Base-by-base conservation (phyloP, 2,888 invertebrate species). In the Nemoura dubitans region DNA sequence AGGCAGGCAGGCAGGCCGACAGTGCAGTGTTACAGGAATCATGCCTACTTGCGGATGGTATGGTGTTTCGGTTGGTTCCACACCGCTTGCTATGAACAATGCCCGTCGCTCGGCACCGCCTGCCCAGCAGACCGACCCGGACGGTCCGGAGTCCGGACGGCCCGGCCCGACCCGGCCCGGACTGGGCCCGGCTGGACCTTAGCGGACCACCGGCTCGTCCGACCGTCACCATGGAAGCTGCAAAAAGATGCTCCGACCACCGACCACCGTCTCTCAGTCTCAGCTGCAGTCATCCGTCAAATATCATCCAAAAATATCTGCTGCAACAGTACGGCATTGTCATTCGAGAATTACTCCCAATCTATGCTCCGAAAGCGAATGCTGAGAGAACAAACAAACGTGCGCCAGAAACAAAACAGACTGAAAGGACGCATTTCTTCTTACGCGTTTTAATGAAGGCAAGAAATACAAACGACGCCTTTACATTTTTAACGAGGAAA, bases 41-140 rank as follows among this genome's bases (percentile, higher is more conserved):
- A 83, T 83, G 83, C 43, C 42, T 83, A 83, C 83, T 83, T 83
- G 83, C 83, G 83, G 83, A 83, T 83, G 83, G 83, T 6, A 83
- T 43, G 59, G 42, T 83, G 83, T 83, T 43, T 3, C 83, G 43
- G 26, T 83, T 43, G 26, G 83, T 83, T 83, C 83, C 83, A 83
- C 83, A 43, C 28, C 83, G 83, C 25, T 59, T 6, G 26, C 59
- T 59, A 43, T 14, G 83, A 83, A 43, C 83, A 83, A 83, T 83
- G 82, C 59, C 59, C 59, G 21, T 59, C 27, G 25, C 25, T 83
- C 59, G 26, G 2, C 29, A 7, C n/a, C 27, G 27, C 78, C 78
- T 26, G 10, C 26, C 78, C 78, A 10, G 78, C 78, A 26, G 25
- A 78, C 26, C 78, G 78, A 26, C 26, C 78, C 26, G 59, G 59